Base-by-base conservation (phyloP, 92 coral and sea anemone genomes). In the Paragorgia papillata region DNA sequence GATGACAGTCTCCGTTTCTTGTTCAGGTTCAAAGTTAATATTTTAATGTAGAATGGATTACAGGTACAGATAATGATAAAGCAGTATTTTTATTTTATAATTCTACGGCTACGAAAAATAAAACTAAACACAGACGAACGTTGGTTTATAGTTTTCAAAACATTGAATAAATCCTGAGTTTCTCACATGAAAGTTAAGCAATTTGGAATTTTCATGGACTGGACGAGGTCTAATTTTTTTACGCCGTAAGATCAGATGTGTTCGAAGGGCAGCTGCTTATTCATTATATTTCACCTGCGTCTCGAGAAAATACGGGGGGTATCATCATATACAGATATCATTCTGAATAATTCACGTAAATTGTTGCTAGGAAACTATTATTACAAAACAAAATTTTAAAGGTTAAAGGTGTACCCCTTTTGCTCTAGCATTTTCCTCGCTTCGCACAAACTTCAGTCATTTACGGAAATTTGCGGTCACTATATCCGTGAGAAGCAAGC, bases 241-340 rank as follows among this genome's bases (percentile, higher is more conserved):
- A 24, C 28, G 53, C 71, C 28, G 53, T n/a, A 46, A 6, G 14
- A 46, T 6, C 7, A n/a, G n/a, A n/a, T n/a, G n/a, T n/a, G n/a
- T n/a, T 15, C n/a, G 53, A 26, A 18, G 58, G 75, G 75, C 75
- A 68, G 75, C 58, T 68, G 75, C 59, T n/a, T n/a, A 13, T 6
- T 7, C 53, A n/a, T 2, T 46, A n/a, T n/a, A 7, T 9, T 2
- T 44, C 75, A 68, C 75, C 75, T 68, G 75, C 75, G 40, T n/a
- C 2, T 29, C 24, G 48, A 24, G 18, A 19, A 31, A 39, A 66
- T 26, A 22, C 4, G 54, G 48, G 15, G 24, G n/a, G 26, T 68
- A 68, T 35, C 44, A 27, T 22, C 27, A 41, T 48, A 44, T 17
- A 48, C 33, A 68, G 28, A 57, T 59, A 27, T 68, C 22, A 35